Conservation (phyloP, 2,888 invertebrate genomes). For the Polietes domitor region DNA sequence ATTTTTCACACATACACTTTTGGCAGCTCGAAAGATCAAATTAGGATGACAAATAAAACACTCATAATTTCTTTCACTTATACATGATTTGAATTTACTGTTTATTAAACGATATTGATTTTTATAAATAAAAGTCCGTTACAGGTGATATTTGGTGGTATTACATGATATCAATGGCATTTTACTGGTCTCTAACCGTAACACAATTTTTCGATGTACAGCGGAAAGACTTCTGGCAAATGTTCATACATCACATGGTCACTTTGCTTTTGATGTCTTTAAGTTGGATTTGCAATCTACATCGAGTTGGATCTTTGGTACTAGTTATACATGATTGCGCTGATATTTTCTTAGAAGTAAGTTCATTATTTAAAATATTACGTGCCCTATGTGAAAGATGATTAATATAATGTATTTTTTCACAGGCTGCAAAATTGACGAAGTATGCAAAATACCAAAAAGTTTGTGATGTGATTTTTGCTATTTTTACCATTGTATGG, state of each 20-base stretch:
- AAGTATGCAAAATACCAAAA: conserved; percentile 95
- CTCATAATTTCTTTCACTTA: too few species aligned
- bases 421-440: conserved; percentile 94
- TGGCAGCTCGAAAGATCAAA: too few species aligned
- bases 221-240: conserved; percentile 98
- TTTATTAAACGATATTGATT: conserved; percentile 24
- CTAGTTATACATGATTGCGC: conserved; percentile 93
- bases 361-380: conserved; percentile 3
- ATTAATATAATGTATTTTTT: conserved; percentile 10
- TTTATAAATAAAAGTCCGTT: conserved; percentile 84
- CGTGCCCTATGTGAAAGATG: background rate
- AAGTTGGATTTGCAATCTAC: conserved; percentile 97
- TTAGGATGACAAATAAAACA: too few species aligned
- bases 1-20: too few species aligned
- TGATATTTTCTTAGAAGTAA: conserved; percentile 93
- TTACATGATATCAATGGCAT: conserved; percentile 96
- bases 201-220: conserved; percentile 97
- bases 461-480: conserved; percentile 93
- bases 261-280: conserved; percentile 94
- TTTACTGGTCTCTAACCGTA: conserved; percentile 96
- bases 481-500: conserved; percentile 95
- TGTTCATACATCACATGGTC: conserved; percentile 98
- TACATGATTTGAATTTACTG: too few species aligned
- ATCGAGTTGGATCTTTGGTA: conserved; percentile 94
- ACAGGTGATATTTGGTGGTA: conserved; percentile 96